A percentile compares a stretch with the other conserved stretches of the same genome.
Conservation (phyloP, 2,113 vertebrate genomes). For the Corythoichthys haematopterus region DNA sequence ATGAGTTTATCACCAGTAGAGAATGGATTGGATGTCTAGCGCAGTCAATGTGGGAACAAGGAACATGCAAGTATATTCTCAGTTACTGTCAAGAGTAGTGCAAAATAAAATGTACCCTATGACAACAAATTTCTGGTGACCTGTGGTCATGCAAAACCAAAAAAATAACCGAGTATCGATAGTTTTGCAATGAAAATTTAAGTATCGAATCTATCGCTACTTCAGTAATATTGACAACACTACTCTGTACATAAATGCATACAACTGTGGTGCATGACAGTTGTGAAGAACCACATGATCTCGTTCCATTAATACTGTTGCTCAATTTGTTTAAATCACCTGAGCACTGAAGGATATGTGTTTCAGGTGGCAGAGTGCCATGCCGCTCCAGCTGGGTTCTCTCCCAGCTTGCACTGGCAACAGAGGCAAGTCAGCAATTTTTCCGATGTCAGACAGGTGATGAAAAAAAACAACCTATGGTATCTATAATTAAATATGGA, state of each 20-base stretch:
- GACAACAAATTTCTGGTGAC: no score
- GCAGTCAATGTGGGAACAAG: no score
- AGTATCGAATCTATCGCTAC: no score
- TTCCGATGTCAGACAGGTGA: constrained; percentile 70
- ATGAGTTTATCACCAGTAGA: no score
- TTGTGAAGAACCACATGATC: neutral
- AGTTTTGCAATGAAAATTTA: no score
- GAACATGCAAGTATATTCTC: no score
- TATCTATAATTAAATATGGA: neutral
- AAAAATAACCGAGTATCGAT: no score
- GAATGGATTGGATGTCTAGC: no score
- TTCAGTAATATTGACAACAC: neutral
- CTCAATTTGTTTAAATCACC: neutral
- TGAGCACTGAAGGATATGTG: neutral
- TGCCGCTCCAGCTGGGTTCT: constrained; percentile 87
- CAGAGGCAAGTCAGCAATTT: constrained; percentile 88
- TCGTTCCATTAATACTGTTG: neutral
- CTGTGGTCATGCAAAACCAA: no score
- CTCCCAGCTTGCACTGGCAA: constrained; percentile 87
- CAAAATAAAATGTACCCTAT: no score
- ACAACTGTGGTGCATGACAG: neutral
- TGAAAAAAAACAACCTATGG: neutral
- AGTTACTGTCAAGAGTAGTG: no score
- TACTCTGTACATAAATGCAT: neutral
- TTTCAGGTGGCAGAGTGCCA: constrained; percentile 83